Percentiles rank a stretch among this genome's conserved stretches.
Evolutionary conservation across 2,797 vertebrate species (phyloP).

Genomic region (Limnodromus scolopaceus): DNA sequence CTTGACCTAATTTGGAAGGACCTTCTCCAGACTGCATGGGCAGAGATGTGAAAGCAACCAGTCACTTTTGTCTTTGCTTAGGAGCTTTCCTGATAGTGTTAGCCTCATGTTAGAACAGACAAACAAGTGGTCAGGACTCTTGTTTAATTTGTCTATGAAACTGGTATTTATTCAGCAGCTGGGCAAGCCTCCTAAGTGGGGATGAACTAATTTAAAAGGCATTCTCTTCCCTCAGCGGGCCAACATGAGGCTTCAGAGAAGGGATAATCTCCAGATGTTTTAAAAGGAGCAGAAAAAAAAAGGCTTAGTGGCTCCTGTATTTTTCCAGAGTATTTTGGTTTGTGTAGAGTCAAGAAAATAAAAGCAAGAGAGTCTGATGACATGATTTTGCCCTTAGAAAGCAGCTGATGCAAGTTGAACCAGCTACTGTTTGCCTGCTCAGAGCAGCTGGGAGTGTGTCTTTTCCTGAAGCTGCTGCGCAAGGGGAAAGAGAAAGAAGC

Average conservation of each 20-base stretch:
- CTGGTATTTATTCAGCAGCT: slow-evolving; percentile 5
- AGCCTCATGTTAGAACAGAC: neutral
- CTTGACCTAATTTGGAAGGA: neutral
- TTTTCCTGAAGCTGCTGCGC: neutral
- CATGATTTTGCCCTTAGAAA: neutral
- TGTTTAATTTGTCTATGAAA: slow-evolving; percentile 1
- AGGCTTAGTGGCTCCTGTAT: neutral
- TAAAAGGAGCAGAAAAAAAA: neutral
- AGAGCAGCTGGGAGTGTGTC: neutral
- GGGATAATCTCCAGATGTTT: neutral
- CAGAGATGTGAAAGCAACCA: neutral
- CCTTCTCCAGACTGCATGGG: neutral
- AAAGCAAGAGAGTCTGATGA: neutral
- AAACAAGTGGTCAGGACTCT: neutral
- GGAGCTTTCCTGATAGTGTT: neutral
- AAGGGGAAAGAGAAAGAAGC: neutral
- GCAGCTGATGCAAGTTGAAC: neutral
- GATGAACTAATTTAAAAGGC: slow-evolving; percentile 35
- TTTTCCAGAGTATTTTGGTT: neutral
- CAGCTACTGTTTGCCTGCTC: neutral
- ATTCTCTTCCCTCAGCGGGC: neutral
- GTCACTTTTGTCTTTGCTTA: neutral
- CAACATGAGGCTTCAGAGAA: neutral
- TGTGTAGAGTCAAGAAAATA: neutral
- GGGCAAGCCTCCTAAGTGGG: neutral